Percentiles rank a stretch among this genome's conserved stretches.
Conservation (phyloP, 2,113 vertebrate species). For the Pterophyllum scalare region DNA sequence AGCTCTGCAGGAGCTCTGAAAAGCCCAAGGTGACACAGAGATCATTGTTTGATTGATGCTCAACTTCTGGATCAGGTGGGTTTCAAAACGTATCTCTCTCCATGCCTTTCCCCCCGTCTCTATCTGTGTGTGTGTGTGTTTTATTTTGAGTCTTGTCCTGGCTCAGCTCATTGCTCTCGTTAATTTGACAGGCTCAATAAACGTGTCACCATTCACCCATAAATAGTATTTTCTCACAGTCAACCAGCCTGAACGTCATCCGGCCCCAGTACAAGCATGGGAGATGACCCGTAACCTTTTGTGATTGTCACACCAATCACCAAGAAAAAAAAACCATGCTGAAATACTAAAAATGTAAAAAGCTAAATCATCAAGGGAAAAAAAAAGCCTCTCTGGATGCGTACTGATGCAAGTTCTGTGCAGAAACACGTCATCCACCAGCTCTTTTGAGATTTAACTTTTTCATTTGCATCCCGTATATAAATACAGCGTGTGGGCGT, state of each 20-base stretch:
- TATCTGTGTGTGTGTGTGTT: constrained; percentile 19
- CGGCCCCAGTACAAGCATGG: constrained; percentile 71
- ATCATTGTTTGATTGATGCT: constrained; percentile 56
- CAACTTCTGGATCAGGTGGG: constrained; percentile 34
- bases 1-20: constrained; percentile 38
- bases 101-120: background rate
- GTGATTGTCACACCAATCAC: constrained; percentile 52
- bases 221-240: constrained; percentile 89
- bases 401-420: constrained; percentile 9
- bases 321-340: background rate
- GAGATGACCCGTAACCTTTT: constrained; percentile 68
- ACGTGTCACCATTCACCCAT: constrained; percentile 69
- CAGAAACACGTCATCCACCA: constrained; percentile 23
- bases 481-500: constrained; percentile 39
- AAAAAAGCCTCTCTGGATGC: background rate
- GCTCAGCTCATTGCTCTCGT: constrained; percentile 73
- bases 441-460: constrained; percentile 28
- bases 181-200: constrained; percentile 83
- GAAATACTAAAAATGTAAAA: background rate
- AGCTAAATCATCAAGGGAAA: background rate
- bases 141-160: constrained; percentile 57
- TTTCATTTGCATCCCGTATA: constrained; percentile 40
- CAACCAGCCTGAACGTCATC: constrained; percentile 91
- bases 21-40: constrained; percentile 64
- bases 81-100: constrained; percentile 23